Conservation (phyloP, 2,113 vertebrate genomes). For the Laterallus jamaicensis region DNA sequence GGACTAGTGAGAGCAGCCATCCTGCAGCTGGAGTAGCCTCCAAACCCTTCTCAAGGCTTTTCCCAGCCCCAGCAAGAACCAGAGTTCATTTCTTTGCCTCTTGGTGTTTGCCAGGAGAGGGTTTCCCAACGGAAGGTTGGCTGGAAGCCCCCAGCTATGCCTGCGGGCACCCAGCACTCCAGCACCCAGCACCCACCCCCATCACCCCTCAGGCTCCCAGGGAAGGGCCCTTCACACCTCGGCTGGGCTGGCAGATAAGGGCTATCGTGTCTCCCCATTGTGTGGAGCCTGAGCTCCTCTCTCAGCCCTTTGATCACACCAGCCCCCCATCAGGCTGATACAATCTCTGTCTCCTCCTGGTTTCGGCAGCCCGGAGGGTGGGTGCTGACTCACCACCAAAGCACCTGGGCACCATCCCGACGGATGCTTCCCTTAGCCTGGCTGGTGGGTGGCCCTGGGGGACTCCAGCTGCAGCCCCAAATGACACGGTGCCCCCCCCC, state of each 20-base stretch:
- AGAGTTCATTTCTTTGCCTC: background rate
- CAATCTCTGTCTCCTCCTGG: slow-evolving; percentile 11
- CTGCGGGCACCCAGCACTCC: background rate
- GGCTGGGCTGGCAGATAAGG: slow-evolving; percentile 1
- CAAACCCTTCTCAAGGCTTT: background rate
- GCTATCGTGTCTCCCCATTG: slow-evolving; percentile 21
- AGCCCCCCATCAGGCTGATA: slow-evolving; percentile 39
- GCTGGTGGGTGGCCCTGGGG: background rate
- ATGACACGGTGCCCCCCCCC: rapidly evolving
- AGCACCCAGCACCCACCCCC: background rate
- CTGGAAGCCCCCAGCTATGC: background rate
- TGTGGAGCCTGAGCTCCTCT: background rate
- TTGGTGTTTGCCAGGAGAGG: background rate
- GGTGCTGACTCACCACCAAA: slow-evolving; percentile 46
- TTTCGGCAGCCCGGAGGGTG: slow-evolving; percentile 22
- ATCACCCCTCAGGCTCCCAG: background rate
- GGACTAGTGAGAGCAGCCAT: background rate
- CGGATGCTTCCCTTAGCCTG: background rate
- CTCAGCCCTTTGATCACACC: slow-evolving; percentile 45
- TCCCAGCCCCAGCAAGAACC: background rate
- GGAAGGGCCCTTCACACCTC: slow-evolving; percentile 38
- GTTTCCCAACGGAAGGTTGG: background rate
- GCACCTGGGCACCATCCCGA: background rate
- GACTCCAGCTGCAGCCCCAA: background rate
- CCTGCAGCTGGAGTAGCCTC: background rate